phyloP scores from a whole-genome alignment of 2,797 vertebrate genomes.

The Girardinus metallicus region DNA sequence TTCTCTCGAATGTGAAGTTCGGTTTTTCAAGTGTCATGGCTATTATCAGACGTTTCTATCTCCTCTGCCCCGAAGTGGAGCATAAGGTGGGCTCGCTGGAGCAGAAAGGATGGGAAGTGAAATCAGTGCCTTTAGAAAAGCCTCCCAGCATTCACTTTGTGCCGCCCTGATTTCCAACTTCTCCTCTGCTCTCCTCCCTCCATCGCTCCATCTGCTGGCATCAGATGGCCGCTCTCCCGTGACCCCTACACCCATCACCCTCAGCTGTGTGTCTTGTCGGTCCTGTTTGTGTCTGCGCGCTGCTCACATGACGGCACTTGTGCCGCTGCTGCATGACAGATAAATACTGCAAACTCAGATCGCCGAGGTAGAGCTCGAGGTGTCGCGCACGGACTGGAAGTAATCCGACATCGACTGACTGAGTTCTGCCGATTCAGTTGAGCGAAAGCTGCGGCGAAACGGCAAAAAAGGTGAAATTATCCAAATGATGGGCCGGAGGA shows the following conservation, averaged over 20 bases:
- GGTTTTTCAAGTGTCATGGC: constrained; percentile 16
- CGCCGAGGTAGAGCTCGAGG: not conserved
- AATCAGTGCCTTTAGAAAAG: constrained; percentile 65
- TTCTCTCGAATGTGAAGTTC: not conserved
- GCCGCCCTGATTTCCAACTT: constrained; percentile 70
- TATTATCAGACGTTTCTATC: constrained; percentile 17
- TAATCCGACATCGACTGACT: not conserved
- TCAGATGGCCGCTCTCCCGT: constrained; percentile 78
- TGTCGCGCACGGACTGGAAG: constrained; percentile 1
- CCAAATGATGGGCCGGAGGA: not conserved
- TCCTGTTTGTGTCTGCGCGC: constrained; percentile 4
- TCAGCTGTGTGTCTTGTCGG: constrained; percentile 55
- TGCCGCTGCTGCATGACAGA: constrained; percentile 20
- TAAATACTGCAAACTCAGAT: constrained; percentile 22
- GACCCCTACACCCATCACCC: constrained; percentile 66
- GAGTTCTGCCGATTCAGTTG: not conserved
- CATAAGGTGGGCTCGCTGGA: constrained; percentile 56
- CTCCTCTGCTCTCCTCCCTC: constrained; percentile 56
- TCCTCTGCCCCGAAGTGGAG: constrained; percentile 26
- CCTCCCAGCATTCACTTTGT: constrained; percentile 75
- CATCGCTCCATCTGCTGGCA: constrained; percentile 81
- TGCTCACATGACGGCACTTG: constrained; percentile 32
- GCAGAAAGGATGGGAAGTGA: constrained; percentile 73
- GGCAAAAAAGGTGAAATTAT: not conserved
- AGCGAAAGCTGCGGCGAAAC: not conserved